phyloP scores from a whole-genome alignment of 2,113 vertebrate genomes.

The Strix aluco region DNA sequence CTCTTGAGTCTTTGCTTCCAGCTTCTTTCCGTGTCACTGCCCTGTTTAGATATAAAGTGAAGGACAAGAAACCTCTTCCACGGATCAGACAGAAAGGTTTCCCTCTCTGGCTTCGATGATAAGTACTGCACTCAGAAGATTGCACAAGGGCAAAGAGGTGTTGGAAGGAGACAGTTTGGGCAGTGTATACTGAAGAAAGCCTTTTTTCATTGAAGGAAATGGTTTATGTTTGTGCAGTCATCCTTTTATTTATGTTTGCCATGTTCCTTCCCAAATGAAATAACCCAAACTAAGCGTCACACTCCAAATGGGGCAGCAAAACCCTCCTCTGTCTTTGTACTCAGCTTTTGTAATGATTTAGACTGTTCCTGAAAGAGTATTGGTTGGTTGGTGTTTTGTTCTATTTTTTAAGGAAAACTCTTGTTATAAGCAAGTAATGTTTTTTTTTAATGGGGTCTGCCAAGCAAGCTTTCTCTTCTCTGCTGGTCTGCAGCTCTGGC shows the following conservation, averaged over 20 bases:
- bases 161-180: background rate
- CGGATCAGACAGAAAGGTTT: background rate
- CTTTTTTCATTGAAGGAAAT: background rate
- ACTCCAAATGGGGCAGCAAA: rapidly evolving
- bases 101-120: background rate
- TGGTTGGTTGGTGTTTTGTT: background rate
- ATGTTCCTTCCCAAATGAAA: background rate
- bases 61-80: constrained; percentile 35
- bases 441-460: background rate
- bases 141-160: constrained; percentile 13
- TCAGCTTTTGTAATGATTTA: background rate
- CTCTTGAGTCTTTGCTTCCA: constrained; percentile 42
- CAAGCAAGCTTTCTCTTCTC: background rate
- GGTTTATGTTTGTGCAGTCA: constrained; percentile 11
- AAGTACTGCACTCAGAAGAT: background rate
- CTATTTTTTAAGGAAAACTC: background rate
- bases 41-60: constrained; percentile 1
- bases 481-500: background rate
- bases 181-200: background rate
- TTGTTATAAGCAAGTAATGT: background rate
- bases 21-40: constrained; percentile 46
- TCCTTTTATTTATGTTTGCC: constrained; percentile 25
- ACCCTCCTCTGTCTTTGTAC: background rate
- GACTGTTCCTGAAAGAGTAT: background rate
- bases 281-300: background rate